These are phyloP conservation scores for Caenorhabditis remanei DNA, from an alignment of 1,140 invertebrate species.

Conservation along the genomic window DNA sequence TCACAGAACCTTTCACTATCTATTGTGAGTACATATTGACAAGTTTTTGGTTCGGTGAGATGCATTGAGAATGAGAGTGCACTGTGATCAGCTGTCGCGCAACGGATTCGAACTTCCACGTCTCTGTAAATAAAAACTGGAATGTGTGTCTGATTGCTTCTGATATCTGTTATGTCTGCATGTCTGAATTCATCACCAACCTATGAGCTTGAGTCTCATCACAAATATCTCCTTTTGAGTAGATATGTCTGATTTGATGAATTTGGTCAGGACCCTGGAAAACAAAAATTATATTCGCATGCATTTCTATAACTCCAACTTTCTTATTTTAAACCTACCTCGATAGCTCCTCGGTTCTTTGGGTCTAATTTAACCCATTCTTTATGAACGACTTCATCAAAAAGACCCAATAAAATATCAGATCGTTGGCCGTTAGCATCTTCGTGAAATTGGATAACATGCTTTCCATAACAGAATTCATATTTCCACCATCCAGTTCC, in stretches of 20 bases:
- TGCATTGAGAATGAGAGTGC: conserved; percentile 85
- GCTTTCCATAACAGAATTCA: conserved; percentile 66
- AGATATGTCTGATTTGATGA: conserved; percentile 61
- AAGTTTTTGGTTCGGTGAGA: conserved; percentile 89
- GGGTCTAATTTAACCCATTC: conserved; percentile 57
- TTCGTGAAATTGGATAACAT: conserved; percentile 63
- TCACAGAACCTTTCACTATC: conserved; percentile 86
- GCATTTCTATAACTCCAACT: not conserved
- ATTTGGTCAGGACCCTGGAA: conserved; percentile 63
- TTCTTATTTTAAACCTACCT: not conserved
- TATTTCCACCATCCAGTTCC: conserved; percentile 67
- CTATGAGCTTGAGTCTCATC: conserved; percentile 61
- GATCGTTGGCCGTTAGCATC: conserved; percentile 51
- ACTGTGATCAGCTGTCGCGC: conserved; percentile 18
- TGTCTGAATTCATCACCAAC: conserved; percentile 25
- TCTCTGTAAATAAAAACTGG: conserved; percentile 51
- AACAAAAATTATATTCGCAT: not conserved
- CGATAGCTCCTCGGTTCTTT: not conserved
- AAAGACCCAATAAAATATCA: conserved; percentile 64
- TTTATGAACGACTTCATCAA: conserved; percentile 63
- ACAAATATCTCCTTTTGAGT: conserved; percentile 64
- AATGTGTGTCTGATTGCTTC: too few relatives aligned
- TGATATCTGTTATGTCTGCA: too few relatives aligned
- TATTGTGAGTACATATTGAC: conserved; percentile 87
- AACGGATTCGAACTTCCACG: conserved; percentile 66